A percentile compares a stretch with the other conserved stretches of the same genome.
These are phyloP conservation scores for Chydorus sphaericus DNA, from an alignment of 2,888 invertebrate species.

Conservation along the genomic window DNA sequence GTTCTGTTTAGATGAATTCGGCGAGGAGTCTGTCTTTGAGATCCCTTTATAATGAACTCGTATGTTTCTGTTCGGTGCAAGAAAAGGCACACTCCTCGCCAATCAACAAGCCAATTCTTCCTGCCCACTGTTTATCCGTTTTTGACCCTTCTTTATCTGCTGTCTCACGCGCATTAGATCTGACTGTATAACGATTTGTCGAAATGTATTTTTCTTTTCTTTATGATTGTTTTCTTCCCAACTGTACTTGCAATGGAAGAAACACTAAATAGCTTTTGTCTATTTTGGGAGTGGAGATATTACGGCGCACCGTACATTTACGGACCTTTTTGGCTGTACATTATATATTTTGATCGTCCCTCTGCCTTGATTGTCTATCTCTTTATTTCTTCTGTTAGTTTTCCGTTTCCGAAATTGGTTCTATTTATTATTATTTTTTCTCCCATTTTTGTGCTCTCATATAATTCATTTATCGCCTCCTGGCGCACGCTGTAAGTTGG, in stretches of 20 bases:
- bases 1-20: too few relatives aligned
- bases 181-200: not conserved
- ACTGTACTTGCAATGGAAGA: not conserved
- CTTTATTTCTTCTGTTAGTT: not conserved
- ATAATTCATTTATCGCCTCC: not conserved
- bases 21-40: too few relatives aligned
- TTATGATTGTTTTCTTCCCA: not conserved
- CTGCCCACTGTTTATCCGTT: too few relatives aligned
- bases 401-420: too few relatives aligned
- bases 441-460: not conserved
- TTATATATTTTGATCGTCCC: too few relatives aligned
- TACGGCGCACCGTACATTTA: constrained; percentile 3
- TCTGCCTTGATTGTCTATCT: constrained; percentile 3
- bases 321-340: constrained; percentile 7
- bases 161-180: constrained; percentile 5
- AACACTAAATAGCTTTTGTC: constrained; percentile 1
- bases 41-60: too few relatives aligned
- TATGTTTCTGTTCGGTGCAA: constrained; percentile 7
- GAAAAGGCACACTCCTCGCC: not conserved
- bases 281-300: constrained; percentile 4
- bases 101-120: constrained; percentile 5
- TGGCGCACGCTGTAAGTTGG: constrained; percentile 1
- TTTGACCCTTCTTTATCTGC: too few relatives aligned
- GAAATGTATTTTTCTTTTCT: not conserved
- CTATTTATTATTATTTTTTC: not conserved